Percentiles rank a stretch among this genome's conserved stretches.
These are phyloP conservation scores for Chaenodraco wilsoni DNA, from an alignment of 2,797 vertebrate species.

Conservation along the genomic window DNA sequence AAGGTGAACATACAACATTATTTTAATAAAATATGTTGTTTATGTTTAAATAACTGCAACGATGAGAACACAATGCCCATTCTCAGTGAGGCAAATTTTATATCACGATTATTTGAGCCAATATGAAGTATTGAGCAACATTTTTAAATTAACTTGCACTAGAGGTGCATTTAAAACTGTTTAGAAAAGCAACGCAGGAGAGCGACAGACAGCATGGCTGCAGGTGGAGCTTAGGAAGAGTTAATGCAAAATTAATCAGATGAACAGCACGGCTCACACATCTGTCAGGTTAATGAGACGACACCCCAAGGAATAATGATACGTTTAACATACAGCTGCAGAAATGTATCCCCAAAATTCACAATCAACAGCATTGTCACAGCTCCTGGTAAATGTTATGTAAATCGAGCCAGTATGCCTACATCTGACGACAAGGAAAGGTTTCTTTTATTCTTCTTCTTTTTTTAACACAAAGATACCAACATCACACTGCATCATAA, in stretches of 20 bases:
- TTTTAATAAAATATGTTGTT: constrained; percentile 44
- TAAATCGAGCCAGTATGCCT: constrained; percentile 2
- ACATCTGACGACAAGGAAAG: constrained; percentile 22
- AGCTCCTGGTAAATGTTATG: constrained; percentile 82
- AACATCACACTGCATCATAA: constrained; percentile 7
- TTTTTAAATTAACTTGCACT: neutral
- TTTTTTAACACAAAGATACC: neutral
- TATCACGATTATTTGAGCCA: constrained; percentile 10
- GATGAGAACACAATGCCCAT: constrained; percentile 20
- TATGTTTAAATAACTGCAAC: constrained; percentile 34
- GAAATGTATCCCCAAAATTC: constrained; percentile 88
- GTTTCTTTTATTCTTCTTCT: constrained; percentile 8
- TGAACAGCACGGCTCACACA: constrained; percentile 80
- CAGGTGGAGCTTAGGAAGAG: constrained; percentile 80
- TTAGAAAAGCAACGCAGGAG: constrained; percentile 29
- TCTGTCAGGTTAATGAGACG: constrained; percentile 93
- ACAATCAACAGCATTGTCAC: constrained; percentile 84
- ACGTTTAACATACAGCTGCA: constrained; percentile 89
- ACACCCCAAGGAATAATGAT: constrained; percentile 88
- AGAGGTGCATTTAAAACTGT: constrained; percentile 36
- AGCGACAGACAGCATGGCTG: constrained; percentile 80
- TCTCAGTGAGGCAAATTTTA: constrained; percentile 10
- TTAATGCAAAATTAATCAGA: constrained; percentile 83
- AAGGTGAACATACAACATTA: constrained; percentile 28
- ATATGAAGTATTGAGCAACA: neutral